These are phyloP conservation scores for Dasyurus viverrinus DNA, from an alignment of 2,113 vertebrate species.

Conservation along the genomic window DNA sequence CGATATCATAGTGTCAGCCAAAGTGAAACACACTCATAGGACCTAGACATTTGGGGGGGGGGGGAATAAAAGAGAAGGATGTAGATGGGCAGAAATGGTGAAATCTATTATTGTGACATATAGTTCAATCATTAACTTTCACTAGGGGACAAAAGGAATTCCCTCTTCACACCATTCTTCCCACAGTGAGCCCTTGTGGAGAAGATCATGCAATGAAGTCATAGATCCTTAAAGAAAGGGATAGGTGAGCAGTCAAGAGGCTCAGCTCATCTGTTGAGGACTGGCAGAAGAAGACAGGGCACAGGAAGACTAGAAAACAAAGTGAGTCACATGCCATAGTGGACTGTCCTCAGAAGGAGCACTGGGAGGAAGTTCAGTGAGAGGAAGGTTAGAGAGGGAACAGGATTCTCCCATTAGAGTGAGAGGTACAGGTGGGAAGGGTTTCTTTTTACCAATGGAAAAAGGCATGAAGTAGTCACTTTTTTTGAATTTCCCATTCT, in stretches of 20 bases:
- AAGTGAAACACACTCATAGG: neutral
- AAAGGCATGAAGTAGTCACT: constrained; percentile 83
- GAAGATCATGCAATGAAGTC: neutral
- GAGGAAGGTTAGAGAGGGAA: neutral
- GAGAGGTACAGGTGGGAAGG: neutral
- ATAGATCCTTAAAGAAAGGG: neutral
- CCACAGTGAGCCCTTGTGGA: neutral
- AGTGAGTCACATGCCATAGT: neutral
- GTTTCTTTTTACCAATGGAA: constrained; percentile 78
- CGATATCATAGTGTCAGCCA: neutral
- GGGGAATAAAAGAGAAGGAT: neutral
- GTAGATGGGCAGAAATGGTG: neutral
- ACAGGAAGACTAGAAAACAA: neutral
- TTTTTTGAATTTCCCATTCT: constrained; percentile 81
- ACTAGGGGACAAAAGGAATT: neutral
- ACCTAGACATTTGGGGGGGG: neutral
- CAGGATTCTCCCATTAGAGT: neutral
- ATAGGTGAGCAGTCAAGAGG: constrained; percentile 63
- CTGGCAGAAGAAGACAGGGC: neutral
- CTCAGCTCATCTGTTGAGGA: constrained; percentile 54
- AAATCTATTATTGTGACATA: neutral
- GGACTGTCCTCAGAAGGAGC: neutral
- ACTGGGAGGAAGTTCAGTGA: neutral
- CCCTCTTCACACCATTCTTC: neutral
- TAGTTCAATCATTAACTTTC: neutral